Conservation (phyloP, 37 sponge, comb jelly and placozoan species). For the Haliclona indistincta region DNA sequence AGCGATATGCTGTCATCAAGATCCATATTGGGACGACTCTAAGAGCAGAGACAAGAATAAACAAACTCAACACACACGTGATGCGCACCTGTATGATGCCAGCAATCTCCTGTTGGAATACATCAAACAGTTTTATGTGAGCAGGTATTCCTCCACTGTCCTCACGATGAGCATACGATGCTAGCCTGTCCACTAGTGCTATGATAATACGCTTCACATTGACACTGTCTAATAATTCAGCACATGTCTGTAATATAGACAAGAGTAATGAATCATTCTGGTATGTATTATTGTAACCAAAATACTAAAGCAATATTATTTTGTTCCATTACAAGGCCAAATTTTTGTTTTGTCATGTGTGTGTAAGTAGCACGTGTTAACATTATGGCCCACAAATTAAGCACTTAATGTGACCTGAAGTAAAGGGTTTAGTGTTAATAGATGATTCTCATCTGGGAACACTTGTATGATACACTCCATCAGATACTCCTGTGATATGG, state of each 20-base stretch:
- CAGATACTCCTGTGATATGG: constrained; percentile 98
- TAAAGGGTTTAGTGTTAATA: constrained; percentile 84
- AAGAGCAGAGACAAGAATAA: constrained; percentile 1
- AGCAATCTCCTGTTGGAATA: constrained; percentile 95
- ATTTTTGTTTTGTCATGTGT: no score
- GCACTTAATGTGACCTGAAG: no score
- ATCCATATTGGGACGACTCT: constrained; percentile 84
- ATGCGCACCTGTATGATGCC: constrained; percentile 80
- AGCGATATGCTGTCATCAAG: constrained; percentile 87
- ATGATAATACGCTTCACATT: constrained; percentile 96
- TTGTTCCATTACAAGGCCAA: no score
- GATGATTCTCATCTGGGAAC: constrained; percentile 99
- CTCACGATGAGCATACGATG: constrained; percentile 74
- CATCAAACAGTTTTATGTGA: constrained; percentile 88
- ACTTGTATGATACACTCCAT: constrained; percentile 99
- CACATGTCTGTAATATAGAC: constrained; percentile 58
- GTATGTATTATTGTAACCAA: no score
- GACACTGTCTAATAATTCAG: constrained; percentile 80
- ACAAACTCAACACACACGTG: neutral
- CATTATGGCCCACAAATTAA: no score
- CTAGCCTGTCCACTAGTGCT: constrained; percentile 86
- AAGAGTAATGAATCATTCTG: no score
- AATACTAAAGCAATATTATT: no score
- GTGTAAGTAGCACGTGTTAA: no score
- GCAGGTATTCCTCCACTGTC: constrained; percentile 88